Evolutionary conservation across 2,113 vertebrate genomes (phyloP).

Genomic region (Morone chrysops): DNA sequence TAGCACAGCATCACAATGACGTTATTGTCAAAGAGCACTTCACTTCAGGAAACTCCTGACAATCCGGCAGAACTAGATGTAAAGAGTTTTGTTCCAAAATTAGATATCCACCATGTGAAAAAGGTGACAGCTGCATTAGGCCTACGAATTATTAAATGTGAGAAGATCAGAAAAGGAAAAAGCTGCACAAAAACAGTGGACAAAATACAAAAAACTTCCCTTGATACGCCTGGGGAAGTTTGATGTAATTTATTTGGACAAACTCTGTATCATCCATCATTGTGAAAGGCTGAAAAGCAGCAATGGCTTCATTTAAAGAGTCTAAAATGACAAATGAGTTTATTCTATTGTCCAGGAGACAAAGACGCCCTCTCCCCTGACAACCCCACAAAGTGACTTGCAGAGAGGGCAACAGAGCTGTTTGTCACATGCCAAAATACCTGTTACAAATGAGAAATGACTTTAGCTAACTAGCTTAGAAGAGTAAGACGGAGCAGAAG

Average conservation of each 20-base stretch:
- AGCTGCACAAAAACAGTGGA: not conserved
- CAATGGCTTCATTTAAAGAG: slow-evolving; percentile 69
- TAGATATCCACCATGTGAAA: not conserved
- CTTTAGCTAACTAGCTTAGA: slow-evolving; percentile 54
- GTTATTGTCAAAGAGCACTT: slow-evolving; percentile 49
- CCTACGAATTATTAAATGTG: not conserved
- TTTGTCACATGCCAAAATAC: slow-evolving; percentile 75
- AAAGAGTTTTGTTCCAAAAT: not conserved
- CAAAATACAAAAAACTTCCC: not conserved
- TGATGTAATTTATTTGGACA: slow-evolving; percentile 61
- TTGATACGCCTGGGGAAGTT: slow-evolving; percentile 7
- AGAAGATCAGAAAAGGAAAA: not conserved
- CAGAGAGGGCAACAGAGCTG: slow-evolving; percentile 56
- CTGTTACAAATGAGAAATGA: slow-evolving; percentile 73
- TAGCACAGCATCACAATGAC: slow-evolving; percentile 42
- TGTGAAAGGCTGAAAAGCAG: slow-evolving; percentile 68
- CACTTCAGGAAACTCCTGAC: slow-evolving; percentile 41
- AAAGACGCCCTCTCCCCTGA: slow-evolving; percentile 72
- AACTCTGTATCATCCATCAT: slow-evolving; percentile 63
- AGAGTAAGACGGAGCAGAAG: not conserved
- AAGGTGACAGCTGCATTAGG: not conserved
- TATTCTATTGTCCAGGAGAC: slow-evolving; percentile 71
- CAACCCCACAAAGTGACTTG: slow-evolving; percentile 66
- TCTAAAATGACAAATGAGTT: slow-evolving; percentile 79
- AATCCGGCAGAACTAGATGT: not conserved